A percentile compares a stretch with the other conserved stretches of the same genome.
These are phyloP conservation scores for Coregonus sp. DNA, from an alignment of 2,797 vertebrate species.

Conservation along the genomic window DNA sequence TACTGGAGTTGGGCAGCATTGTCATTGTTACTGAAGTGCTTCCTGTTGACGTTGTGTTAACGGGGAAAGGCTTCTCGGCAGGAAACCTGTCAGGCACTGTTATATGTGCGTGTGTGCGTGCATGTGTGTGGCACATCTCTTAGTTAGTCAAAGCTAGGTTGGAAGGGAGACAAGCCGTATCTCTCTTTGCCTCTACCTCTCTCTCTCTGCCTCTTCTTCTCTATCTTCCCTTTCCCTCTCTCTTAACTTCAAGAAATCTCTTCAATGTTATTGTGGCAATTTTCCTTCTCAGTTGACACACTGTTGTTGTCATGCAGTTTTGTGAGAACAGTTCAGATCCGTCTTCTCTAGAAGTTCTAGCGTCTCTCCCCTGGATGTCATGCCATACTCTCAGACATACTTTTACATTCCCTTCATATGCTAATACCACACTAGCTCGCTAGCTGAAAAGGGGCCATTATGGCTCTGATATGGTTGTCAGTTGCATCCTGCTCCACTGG, in stretches of 20 bases:
- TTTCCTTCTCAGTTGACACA: slow-evolving; percentile 17
- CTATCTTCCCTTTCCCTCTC: not conserved
- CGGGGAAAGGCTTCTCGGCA: slow-evolving; percentile 67
- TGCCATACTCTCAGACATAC: slow-evolving; percentile 5
- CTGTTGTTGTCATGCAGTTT: slow-evolving; percentile 28
- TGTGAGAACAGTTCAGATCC: slow-evolving; percentile 24
- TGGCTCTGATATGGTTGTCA: slow-evolving; percentile 41
- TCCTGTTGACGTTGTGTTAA: slow-evolving; percentile 74
- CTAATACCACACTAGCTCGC: slow-evolving; percentile 38
- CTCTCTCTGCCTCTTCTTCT: not conserved
- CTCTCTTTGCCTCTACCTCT: not conserved
- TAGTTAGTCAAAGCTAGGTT: slow-evolving; percentile 43
- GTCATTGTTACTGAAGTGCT: slow-evolving; percentile 61
- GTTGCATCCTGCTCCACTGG: slow-evolving; percentile 26
- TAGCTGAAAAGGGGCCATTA: slow-evolving; percentile 31
- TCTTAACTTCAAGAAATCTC: slow-evolving; percentile 23
- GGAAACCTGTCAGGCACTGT: slow-evolving; percentile 76
- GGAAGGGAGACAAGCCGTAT: slow-evolving; percentile 18
- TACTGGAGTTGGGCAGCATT: slow-evolving; percentile 32
- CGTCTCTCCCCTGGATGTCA: not conserved
- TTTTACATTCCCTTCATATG: slow-evolving; percentile 38
- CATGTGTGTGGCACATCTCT: slow-evolving; percentile 59
- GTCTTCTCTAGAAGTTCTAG: slow-evolving; percentile 11
- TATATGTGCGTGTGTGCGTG: slow-evolving; percentile 17
- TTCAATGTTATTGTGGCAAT: slow-evolving; percentile 26